phyloP scores from a whole-genome alignment of 2,113 vertebrate species.

The Coreoperca whiteheadi region DNA sequence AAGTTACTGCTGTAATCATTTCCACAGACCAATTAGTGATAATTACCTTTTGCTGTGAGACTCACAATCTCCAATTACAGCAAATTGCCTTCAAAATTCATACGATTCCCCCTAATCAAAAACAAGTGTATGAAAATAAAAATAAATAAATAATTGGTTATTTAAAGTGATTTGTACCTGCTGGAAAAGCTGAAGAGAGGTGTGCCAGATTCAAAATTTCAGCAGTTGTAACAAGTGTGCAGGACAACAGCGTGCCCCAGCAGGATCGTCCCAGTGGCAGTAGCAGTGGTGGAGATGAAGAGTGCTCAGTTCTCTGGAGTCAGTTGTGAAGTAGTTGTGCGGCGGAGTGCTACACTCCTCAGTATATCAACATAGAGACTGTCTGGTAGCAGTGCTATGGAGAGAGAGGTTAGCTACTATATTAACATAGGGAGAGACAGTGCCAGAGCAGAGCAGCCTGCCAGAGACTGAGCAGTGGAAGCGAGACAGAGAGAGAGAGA shows the following conservation, averaged over 20 bases:
- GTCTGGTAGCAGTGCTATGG: slow-evolving; percentile 75
- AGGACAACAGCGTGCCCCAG: slow-evolving; percentile 15
- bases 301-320: slow-evolving; percentile 72
- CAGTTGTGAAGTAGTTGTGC: slow-evolving; percentile 71
- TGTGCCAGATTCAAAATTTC: background rate
- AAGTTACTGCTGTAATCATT: slow-evolving; percentile 73
- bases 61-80: slow-evolving; percentile 57
- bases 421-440: slow-evolving; percentile 84
- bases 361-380: slow-evolving; percentile 80
- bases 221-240: background rate
- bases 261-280: slow-evolving; percentile 34
- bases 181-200: slow-evolving; percentile 1
- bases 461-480: slow-evolving; percentile 72
- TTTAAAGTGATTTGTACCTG: slow-evolving; percentile 13
- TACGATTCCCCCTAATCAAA: slow-evolving; percentile 33
- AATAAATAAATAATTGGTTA: background rate
- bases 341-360: slow-evolving; percentile 69
- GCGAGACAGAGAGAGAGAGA: slow-evolving; percentile 73
- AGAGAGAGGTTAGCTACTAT: slow-evolving; percentile 80
- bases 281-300: slow-evolving; percentile 58
- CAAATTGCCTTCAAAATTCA: slow-evolving; percentile 44
- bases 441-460: slow-evolving; percentile 85
- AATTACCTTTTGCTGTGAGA: slow-evolving; percentile 71
- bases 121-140: slow-evolving; percentile 9
- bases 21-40: slow-evolving; percentile 75